Percentiles rank a stretch among this genome's conserved stretches.
Conservation (phyloP, 2,888 invertebrate species). For the Mantis religiosa region DNA sequence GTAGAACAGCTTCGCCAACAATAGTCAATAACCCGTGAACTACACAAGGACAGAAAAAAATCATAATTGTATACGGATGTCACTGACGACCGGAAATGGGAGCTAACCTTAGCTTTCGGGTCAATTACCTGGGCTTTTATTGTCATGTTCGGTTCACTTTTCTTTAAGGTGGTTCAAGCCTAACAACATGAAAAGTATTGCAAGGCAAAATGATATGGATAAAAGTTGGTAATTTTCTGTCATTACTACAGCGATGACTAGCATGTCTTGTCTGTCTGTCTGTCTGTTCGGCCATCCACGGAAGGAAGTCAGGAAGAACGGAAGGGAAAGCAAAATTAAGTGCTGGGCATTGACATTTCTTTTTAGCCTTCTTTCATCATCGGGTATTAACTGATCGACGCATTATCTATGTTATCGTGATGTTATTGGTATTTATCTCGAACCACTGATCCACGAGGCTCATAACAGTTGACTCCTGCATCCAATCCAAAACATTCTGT, state of each 20-base stretch:
- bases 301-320: background rate
- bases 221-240: slow-evolving; percentile 8
- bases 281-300: background rate
- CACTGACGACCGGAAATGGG: background rate
- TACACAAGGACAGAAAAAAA: background rate
- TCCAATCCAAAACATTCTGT: no score
- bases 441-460: no score
- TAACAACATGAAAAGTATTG: background rate
- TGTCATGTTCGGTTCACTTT: slow-evolving; percentile 1
- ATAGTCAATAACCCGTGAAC: background rate
- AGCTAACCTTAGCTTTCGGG: background rate
- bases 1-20: background rate
- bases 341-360: no score
- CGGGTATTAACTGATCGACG: no score
- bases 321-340: background rate
- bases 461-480: no score
- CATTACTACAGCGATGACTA: background rate
- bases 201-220: background rate
- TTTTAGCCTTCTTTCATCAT: background rate
- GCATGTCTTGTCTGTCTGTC: background rate
- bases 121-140: slow-evolving; percentile 1
- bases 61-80: background rate
- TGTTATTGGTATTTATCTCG: no score
- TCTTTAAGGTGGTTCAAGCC: background rate
- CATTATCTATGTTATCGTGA: no score